Conservation (phyloP, 2,888 invertebrate species). For the Hirtodrosophila duncani region DNA sequence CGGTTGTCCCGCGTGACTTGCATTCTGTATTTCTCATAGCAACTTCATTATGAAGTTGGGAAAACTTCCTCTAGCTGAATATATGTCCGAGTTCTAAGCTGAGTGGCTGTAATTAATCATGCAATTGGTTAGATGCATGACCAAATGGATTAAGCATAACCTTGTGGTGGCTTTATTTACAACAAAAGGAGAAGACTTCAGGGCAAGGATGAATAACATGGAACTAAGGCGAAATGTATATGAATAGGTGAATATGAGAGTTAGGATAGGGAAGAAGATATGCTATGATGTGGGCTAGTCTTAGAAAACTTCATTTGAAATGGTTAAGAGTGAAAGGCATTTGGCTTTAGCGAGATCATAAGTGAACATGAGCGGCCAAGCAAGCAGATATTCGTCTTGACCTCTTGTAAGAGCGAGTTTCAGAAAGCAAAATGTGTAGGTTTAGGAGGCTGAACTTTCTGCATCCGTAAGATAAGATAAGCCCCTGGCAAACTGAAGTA, state of each 20-base stretch:
- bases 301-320: neutral
- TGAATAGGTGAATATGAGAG: conserved; percentile 3
- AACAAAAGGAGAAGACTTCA: neutral
- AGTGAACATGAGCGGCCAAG: too few relatives aligned
- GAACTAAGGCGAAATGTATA: conserved; percentile 24
- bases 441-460: too few relatives aligned
- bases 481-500: too few relatives aligned
- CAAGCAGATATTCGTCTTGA: too few relatives aligned
- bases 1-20: conserved; percentile 58
- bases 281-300: too few relatives aligned
- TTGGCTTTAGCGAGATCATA: too few relatives aligned
- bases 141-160: conserved; percentile 52
- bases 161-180: conserved; percentile 29
- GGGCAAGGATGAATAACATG: conserved; percentile 20
- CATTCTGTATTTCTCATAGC: conserved; percentile 25
- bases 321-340: too few relatives aligned
- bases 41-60: conserved; percentile 30
- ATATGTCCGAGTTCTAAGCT: conserved; percentile 34
- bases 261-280: neutral
- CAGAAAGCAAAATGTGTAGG: too few relatives aligned
- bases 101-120: conserved; percentile 52
- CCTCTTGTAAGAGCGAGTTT: too few relatives aligned
- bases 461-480: too few relatives aligned
- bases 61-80: too few relatives aligned
- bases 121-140: conserved; percentile 59